Base-by-base conservation (phyloP, 2,888 invertebrate species). In the Thera britannica region DNA sequence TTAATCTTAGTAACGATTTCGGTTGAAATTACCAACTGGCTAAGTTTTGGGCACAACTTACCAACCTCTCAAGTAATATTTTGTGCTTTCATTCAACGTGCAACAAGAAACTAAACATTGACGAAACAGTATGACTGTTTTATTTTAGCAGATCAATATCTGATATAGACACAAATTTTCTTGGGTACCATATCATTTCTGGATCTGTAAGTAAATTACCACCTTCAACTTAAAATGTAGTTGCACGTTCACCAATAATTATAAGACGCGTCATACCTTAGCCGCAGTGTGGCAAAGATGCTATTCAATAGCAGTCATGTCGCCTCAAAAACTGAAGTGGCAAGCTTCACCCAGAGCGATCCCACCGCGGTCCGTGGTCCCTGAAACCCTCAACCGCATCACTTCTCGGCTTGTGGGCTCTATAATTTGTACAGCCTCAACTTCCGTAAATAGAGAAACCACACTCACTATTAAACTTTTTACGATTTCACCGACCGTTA, bases 361-460 rank as follows among this genome's bases (percentile, higher is more conserved):
- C 58, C 59, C 62, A 60, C 68, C 58, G 58, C 55, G 58, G 56
- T 62, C 62, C 65, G 57, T 57, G 59, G 63, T 78, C 79, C 77
- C 78, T 77, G 71, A 76, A 62, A 41, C 78, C 79, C 74, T 77
- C 77, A 75, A 87, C 88, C 89, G 83, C 89, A 23, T 23, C 23
- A 88, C 82, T 79, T 75, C 78, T 78, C 79, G 77, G 83, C 86
- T 83, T 84, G 88, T 77, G 87, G 85, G 34, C 85, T 77, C 80
- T 80, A 83, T 87, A 89, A 90, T 90, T 88, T 86, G 83, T 87
- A 84, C 83, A 85, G 80, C 80, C 81, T 79, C 82, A 79, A 84
- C 89, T 92, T 92, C 92, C 91, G 92, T 91, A 91, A 93, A 92
- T 91, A 92, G 84, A 87, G 83, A 88, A 90, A 92, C 93, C 92